phyloP scores from a whole-genome alignment of 1,140 invertebrate species.

The Drosophila nannoptera region DNA sequence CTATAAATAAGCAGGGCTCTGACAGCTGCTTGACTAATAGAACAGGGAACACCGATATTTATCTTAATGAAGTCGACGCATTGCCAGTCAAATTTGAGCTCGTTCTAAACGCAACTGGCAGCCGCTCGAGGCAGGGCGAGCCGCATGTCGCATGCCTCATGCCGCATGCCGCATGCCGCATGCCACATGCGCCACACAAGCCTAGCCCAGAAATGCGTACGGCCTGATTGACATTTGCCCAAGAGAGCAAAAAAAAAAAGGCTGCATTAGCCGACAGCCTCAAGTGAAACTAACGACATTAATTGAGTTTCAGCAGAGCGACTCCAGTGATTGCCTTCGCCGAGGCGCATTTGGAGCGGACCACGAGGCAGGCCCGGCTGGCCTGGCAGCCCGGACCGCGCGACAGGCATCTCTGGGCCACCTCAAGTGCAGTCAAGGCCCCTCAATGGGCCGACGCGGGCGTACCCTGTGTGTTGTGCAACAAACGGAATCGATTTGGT shows the following conservation, averaged over 20 bases:
- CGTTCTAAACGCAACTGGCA: slow-evolving; percentile 34
- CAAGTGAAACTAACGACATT: slow-evolving; percentile 42
- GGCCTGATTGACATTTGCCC: slow-evolving; percentile 60
- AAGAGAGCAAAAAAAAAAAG: slow-evolving; percentile 2
- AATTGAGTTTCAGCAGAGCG: slow-evolving; percentile 40
- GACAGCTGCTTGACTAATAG: slow-evolving; percentile 45
- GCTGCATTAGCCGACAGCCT: slow-evolving; percentile 22
- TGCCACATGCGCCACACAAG: slow-evolving; percentile 45
- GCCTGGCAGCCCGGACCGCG: too few species aligned
- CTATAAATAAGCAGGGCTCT: slow-evolving; percentile 47
- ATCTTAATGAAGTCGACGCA: slow-evolving; percentile 48
- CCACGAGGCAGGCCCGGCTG: slow-evolving; percentile 1
- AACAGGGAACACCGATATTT: slow-evolving; percentile 51
- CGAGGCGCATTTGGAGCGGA: slow-evolving; percentile 4
- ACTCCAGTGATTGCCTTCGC: slow-evolving; percentile 27
- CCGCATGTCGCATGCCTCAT: slow-evolving; percentile 47
- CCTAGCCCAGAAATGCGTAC: slow-evolving; percentile 63
- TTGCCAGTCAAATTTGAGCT: slow-evolving; percentile 33
- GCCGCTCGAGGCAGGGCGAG: slow-evolving; percentile 41
- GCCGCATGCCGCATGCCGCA: slow-evolving; percentile 11
- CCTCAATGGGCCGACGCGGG: slow-evolving; percentile 14
- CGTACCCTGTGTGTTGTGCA: slow-evolving; percentile 46
- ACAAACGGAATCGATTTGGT: slow-evolving; percentile 47
- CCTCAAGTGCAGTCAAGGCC: slow-evolving; percentile 58
- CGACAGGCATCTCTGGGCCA: slow-evolving; percentile 28